A percentile compares a stretch with the other conserved stretches of the same genome.
phyloP scores from a whole-genome alignment of 2,888 invertebrate genomes.

The Erebia ligea region DNA sequence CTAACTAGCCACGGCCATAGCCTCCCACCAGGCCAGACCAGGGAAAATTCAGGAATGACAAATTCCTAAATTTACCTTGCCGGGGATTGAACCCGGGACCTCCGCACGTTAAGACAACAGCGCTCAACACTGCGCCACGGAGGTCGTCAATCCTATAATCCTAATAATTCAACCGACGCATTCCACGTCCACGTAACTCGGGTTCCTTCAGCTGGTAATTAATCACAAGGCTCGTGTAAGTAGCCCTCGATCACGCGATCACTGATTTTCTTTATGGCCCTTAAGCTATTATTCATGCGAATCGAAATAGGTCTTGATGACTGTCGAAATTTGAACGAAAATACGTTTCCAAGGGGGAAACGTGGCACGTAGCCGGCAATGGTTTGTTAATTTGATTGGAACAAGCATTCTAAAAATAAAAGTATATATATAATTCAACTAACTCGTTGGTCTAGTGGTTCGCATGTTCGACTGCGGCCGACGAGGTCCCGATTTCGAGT shows the following conservation, averaged over 20 bases:
- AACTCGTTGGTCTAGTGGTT: too few species aligned
- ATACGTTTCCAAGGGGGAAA: neutral
- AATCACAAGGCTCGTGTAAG: slow-evolving; percentile 54
- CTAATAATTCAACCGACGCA: slow-evolving; percentile 26
- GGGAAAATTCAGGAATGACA: too few species aligned
- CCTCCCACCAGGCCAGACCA: too few species aligned
- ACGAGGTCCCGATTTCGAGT: too few species aligned
- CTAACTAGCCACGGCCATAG: too few species aligned
- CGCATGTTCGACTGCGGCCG: too few species aligned
- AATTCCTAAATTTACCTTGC: too few species aligned
- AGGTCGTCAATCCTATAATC: too few species aligned
- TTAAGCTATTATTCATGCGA: slow-evolving; percentile 38
- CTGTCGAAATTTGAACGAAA: slow-evolving; percentile 26
- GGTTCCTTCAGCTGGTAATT: slow-evolving; percentile 48
- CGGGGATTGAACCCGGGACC: too few species aligned
- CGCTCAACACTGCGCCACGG: too few species aligned
- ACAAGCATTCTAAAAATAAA: neutral
- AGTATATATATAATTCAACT: too few species aligned
- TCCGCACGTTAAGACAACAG: too few species aligned
- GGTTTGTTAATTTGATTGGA: slow-evolving; percentile 7
- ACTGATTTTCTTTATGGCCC: slow-evolving; percentile 44
- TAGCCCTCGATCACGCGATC: slow-evolving; percentile 51
- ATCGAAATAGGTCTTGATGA: slow-evolving; percentile 30
- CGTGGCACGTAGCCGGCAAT: neutral
- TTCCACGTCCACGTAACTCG: slow-evolving; percentile 50